Conservation (phyloP, 2,888 invertebrate species). For the Microplitis deprimator region DNA sequence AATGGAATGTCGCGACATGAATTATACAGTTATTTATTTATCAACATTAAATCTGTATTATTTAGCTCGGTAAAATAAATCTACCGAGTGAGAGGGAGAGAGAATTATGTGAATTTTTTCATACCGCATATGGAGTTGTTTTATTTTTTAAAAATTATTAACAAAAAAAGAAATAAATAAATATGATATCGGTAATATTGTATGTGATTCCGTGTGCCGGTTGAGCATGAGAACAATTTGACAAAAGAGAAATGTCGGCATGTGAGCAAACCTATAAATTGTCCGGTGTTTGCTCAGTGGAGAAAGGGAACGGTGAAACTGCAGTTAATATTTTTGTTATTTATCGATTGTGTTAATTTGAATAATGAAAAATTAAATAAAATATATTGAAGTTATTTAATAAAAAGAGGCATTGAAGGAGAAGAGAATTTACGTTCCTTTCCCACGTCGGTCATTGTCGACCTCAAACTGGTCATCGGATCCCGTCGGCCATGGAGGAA, state of each 20-base stretch:
- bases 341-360: too few relatives aligned
- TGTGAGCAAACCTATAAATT: constrained; percentile 22
- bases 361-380: not conserved
- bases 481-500: constrained; percentile 64
- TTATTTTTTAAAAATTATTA: not conserved
- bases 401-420: constrained; percentile 43
- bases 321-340: not conserved
- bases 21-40: constrained; percentile 59
- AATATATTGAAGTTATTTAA: constrained; percentile 4
- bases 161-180: too few relatives aligned
- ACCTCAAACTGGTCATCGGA: constrained; percentile 71
- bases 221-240: constrained; percentile 11
- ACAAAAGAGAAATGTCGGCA: constrained; percentile 4
- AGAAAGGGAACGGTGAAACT: constrained; percentile 7
- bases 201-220: not conserved
- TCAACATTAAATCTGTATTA: constrained; percentile 44
- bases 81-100: not conserved
- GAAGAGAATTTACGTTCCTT: constrained; percentile 63
- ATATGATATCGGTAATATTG: too few relatives aligned
- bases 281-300: constrained; percentile 14
- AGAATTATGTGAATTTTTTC: not conserved
- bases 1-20: constrained; percentile 53
- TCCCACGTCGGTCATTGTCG: constrained; percentile 70
- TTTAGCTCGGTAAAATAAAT: constrained; percentile 32
- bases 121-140: not conserved